Base-by-base conservation (phyloP, 2,797 vertebrate genomes). In the Otolemur crassicaudatus region DNA sequence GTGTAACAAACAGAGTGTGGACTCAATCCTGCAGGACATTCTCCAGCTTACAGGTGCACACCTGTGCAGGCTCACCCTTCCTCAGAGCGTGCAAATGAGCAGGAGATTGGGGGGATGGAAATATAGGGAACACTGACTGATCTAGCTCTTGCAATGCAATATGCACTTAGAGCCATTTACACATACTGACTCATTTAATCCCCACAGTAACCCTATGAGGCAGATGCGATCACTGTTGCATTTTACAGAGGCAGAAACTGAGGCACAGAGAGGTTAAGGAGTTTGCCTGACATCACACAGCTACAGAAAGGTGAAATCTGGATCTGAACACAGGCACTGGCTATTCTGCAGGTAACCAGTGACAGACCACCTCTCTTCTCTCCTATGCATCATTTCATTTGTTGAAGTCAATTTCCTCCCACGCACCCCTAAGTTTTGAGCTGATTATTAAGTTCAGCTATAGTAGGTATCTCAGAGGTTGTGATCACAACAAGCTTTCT, bases 401-500 rank as follows among this genome's bases (percentile, higher is more conserved):
- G 23, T 79, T 19, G 8, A 77, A 17, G n/a, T 37, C 9, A 23
- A 22, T 84, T 46, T 29, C 14, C 25, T 63, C 13, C 75, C 60
- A 29, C 23, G 7, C 27, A 40, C 81, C 23, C 4, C 6, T 25
- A 49, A 80, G n/a, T 88, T 94, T 76, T 94, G 29, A 83, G 56
- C 65, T 67, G 70, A 80, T 80, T 31, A 60, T 56, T 72, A 65
- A 90, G 75, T 86, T 91, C 40, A 90, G 46, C 75, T 29, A 58
- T 34, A 94, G 60, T 14, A 72, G 87, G 56, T 72, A 34, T 77
- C 91, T 91, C 75, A 49, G 75, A 95, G 76, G 61, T 37, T 77
- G 61, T 90, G 77, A 92, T 94, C 81, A 90, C 81, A 91, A 46
- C 31, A 76, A 63, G 63, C 43, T 87, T 84, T 80, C 67, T 75